Conservation (phyloP, 2,797 vertebrate genomes). For the Gobio occitaniae region DNA sequence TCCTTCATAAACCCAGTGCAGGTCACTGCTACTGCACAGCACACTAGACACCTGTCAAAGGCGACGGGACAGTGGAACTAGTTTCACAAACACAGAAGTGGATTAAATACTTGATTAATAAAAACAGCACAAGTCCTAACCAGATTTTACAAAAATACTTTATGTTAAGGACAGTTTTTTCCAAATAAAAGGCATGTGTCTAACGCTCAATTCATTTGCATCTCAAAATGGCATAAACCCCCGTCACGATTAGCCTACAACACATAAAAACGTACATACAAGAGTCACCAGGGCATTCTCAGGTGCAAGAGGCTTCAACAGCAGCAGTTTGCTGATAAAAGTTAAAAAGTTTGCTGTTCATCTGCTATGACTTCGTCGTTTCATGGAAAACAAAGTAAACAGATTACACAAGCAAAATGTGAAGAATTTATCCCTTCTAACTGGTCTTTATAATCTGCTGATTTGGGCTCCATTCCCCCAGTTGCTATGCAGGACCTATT, state of each 20-base stretch:
- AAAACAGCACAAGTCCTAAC: not conserved
- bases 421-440: not conserved
- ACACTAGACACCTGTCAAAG: slow-evolving; percentile 1
- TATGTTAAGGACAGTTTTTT: not conserved
- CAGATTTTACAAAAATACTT: not conserved
- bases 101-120: not conserved
- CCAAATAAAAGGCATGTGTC: not conserved
- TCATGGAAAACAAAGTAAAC: slow-evolving; percentile 9
- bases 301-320: not conserved
- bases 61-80: not conserved
- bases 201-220: not conserved
- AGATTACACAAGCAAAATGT: slow-evolving; percentile 31
- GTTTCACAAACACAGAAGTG: not conserved
- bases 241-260: not conserved
- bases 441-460: slow-evolving; percentile 44
- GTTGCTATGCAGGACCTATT: not conserved
- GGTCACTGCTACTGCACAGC: not conserved
- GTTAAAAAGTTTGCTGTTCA: too few relatives aligned
- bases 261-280: not conserved
- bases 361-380: slow-evolving; percentile 7
- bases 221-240: not conserved
- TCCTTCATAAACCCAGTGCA: slow-evolving; percentile 18
- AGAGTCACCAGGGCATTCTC: not conserved
- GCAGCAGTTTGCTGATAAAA: slow-evolving; percentile 19
- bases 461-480: not conserved